These are phyloP conservation scores for Meganola albula DNA, from an alignment of 2,888 invertebrate species.

Conservation along the genomic window DNA sequence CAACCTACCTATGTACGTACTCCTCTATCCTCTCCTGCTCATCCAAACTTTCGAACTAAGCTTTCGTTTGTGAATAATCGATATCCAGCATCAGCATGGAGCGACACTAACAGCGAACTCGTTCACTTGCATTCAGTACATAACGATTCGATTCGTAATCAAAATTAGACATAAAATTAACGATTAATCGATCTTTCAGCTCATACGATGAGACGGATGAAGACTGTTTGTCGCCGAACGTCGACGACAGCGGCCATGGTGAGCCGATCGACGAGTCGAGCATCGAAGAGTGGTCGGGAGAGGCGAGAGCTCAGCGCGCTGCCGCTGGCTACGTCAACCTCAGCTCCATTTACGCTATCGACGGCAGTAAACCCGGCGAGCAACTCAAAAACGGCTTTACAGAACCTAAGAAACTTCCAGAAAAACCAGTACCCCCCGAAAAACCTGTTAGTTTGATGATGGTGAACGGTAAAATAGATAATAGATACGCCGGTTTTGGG, in stretches of 20 bases:
- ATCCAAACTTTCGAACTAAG: slow-evolving; percentile 37
- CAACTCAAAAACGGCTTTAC: slow-evolving; percentile 43
- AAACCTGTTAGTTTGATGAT: slow-evolving; percentile 71
- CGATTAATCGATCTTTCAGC: slow-evolving; percentile 77
- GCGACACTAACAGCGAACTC: slow-evolving; percentile 61
- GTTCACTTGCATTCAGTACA: slow-evolving; percentile 72
- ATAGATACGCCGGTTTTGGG: slow-evolving; percentile 55
- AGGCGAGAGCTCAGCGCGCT: slow-evolving; percentile 45
- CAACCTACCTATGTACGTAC: slow-evolving; percentile 33
- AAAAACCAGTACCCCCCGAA: slow-evolving; percentile 69
- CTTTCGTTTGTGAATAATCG: slow-evolving; percentile 66
- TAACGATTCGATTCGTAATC: no score
- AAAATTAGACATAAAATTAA: no score
- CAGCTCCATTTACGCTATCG: slow-evolving; percentile 67
- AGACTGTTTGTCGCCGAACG: slow-evolving; percentile 82
- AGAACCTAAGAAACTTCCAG: slow-evolving; percentile 48
- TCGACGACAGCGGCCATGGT: slow-evolving; percentile 78
- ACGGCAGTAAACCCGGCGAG: slow-evolving; percentile 22
- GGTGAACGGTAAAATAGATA: slow-evolving; percentile 69
- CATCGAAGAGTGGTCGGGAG: slow-evolving; percentile 60
- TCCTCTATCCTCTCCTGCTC: no score
- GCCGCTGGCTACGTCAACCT: slow-evolving; percentile 60
- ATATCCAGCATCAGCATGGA: slow-evolving; percentile 59
- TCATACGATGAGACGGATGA: slow-evolving; percentile 84
- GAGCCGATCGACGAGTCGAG: slow-evolving; percentile 69